Conservation (phyloP, 2,113 vertebrate species). For the Australoheros scitulus region DNA sequence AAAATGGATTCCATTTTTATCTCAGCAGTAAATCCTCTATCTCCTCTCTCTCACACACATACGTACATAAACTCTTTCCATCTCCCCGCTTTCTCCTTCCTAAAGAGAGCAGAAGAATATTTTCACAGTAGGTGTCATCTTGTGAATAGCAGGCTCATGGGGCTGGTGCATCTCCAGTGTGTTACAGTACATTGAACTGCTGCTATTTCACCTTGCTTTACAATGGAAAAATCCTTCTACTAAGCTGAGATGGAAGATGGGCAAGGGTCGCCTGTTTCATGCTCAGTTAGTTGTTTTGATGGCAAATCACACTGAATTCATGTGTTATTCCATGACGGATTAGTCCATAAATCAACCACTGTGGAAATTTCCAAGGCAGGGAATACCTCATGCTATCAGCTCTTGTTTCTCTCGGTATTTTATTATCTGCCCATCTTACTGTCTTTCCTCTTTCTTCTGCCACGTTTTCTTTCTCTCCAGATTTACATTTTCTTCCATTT, state of each 20-base stretch:
- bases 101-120: slow-evolving; percentile 61
- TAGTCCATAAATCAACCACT: slow-evolving; percentile 34
- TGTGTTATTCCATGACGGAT: slow-evolving; percentile 58
- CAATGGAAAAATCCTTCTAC: slow-evolving; percentile 49
- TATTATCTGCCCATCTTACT: slow-evolving; percentile 3
- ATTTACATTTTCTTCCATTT: slow-evolving; percentile 10
- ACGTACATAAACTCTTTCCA: slow-evolving; percentile 15
- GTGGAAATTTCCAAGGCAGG: slow-evolving; percentile 51
- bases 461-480: background rate
- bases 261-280: slow-evolving; percentile 64
- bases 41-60: slow-evolving; percentile 33
- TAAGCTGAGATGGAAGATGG: slow-evolving; percentile 50
- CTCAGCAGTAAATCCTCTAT: slow-evolving; percentile 66
- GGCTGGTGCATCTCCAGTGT: slow-evolving; percentile 43
- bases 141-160: slow-evolving; percentile 44
- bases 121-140: slow-evolving; percentile 63
- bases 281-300: slow-evolving; percentile 73
- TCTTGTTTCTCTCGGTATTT: background rate
- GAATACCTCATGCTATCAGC: slow-evolving; percentile 27
- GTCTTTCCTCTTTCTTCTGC: background rate
- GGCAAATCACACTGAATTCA: slow-evolving; percentile 64
- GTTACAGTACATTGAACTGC: slow-evolving; percentile 59
- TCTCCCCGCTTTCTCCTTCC: slow-evolving; percentile 15
- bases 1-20: slow-evolving; percentile 80
- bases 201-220: slow-evolving; percentile 61